A percentile compares a stretch with the other conserved stretches of the same genome.
Conservation (phyloP, 2,797 vertebrate genomes). For the Oreochromis grahami region DNA sequence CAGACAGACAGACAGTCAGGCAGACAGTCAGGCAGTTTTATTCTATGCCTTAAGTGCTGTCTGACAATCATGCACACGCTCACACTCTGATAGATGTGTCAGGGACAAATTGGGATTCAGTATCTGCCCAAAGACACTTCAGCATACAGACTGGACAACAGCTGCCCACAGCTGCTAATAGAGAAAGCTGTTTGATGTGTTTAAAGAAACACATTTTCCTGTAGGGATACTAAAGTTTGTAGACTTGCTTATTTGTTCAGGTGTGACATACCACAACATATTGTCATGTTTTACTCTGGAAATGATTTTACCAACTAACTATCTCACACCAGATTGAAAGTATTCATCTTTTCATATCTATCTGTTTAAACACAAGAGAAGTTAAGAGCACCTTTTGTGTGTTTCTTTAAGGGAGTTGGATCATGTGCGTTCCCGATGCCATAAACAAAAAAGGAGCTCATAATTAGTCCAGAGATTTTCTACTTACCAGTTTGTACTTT, state of each 20-base stretch:
- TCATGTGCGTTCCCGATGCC: not conserved
- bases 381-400: not conserved
- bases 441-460: not conserved
- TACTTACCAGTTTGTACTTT: not conserved
- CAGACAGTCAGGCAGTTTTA: too few relatives aligned
- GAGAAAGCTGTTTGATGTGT: not conserved
- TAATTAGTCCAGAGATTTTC: conserved; percentile 9
- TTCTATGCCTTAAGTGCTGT: not conserved
- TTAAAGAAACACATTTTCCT: not conserved
- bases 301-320: conserved; percentile 1
- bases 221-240: fast-evolving
- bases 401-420: not conserved
- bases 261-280: not conserved
- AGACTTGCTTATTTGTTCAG: not conserved
- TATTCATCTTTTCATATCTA: not conserved
- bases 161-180: not conserved
- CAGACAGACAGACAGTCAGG: too few relatives aligned
- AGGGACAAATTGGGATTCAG: not conserved
- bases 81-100: not conserved
- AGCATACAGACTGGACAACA: not conserved
- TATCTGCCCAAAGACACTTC: not conserved
- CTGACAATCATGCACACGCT: fast-evolving
- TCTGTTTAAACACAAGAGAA: not conserved
- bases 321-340: not conserved
- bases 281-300: fast-evolving